Conservation (phyloP, 2,113 vertebrate genomes). For the Equus przewalskii region DNA sequence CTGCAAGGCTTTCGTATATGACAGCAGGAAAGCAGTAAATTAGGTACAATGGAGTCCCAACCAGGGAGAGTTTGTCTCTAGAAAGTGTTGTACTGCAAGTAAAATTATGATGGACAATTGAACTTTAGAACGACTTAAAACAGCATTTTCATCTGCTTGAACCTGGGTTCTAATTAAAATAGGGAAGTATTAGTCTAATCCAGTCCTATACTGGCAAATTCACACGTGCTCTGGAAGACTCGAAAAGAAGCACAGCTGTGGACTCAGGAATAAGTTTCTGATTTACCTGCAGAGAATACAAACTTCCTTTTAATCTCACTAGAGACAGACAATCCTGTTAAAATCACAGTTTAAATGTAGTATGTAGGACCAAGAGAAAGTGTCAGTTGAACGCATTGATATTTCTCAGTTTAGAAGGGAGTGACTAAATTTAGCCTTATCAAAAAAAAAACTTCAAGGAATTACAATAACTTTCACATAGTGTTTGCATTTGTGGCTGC, state of each 20-base stretch:
- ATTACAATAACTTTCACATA: background rate
- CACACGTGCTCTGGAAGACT: background rate
- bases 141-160: background rate
- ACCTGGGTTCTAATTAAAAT: slow-evolving; percentile 32
- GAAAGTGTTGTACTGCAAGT: slow-evolving; percentile 17
- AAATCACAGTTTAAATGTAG: slow-evolving; percentile 48
- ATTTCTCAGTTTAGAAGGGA: slow-evolving; percentile 60
- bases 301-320: slow-evolving; percentile 28
- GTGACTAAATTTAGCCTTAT: slow-evolving; percentile 49
- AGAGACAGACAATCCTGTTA: slow-evolving; percentile 28
- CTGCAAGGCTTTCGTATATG: slow-evolving; percentile 4
- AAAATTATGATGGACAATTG: background rate
- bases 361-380: slow-evolving; percentile 26
- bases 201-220: background rate
- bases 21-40: background rate
- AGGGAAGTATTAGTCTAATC: background rate
- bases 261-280: slow-evolving; percentile 30
- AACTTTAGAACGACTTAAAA: background rate
- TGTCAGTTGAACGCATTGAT: background rate
- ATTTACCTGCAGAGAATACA: slow-evolving; percentile 40
- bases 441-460: slow-evolving; percentile 14
- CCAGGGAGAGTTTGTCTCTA: background rate
- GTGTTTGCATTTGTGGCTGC: background rate
- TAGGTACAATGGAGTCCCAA: background rate
- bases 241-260: background rate